Evolutionary conservation across 1,140 invertebrate genomes (phyloP).

Genomic region (Drosophila carrolli): DNA sequence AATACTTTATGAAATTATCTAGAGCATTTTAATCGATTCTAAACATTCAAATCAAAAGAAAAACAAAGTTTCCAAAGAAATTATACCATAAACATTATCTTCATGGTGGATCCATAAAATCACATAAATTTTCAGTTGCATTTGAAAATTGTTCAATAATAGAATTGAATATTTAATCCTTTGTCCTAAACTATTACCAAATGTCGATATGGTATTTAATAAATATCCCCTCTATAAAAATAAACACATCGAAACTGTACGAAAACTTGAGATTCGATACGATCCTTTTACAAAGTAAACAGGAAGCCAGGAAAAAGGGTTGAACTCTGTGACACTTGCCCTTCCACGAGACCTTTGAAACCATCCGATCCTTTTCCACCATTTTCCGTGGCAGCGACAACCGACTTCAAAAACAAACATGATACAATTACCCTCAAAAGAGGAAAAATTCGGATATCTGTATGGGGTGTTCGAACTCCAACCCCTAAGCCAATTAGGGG

Average conservation of each 20-base stretch:
- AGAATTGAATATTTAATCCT: too few species aligned
- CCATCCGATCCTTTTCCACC: constrained; percentile 47
- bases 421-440: constrained; percentile 61
- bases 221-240: not conserved
- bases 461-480: constrained; percentile 18
- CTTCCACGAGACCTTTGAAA: constrained; percentile 4
- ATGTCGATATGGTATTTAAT: too few species aligned
- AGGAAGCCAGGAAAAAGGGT: constrained; percentile 35
- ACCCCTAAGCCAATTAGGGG: constrained; percentile 60
- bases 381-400: constrained; percentile 42
- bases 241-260: constrained; percentile 46
- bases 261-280: not conserved
- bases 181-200: too few species aligned
- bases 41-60: too few species aligned
- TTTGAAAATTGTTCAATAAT: too few species aligned
- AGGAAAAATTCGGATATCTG: constrained; percentile 12
- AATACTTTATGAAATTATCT: too few species aligned
- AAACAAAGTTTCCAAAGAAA: too few species aligned
- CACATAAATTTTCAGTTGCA: too few species aligned
- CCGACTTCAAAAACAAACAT: constrained; percentile 49
- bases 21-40: too few species aligned
- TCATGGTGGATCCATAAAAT: too few species aligned
- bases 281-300: not conserved
- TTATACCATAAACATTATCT: too few species aligned
- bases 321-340: constrained; percentile 41